phyloP scores from a whole-genome alignment of 2,113 vertebrate species.

The Pteruthius melanotis region DNA sequence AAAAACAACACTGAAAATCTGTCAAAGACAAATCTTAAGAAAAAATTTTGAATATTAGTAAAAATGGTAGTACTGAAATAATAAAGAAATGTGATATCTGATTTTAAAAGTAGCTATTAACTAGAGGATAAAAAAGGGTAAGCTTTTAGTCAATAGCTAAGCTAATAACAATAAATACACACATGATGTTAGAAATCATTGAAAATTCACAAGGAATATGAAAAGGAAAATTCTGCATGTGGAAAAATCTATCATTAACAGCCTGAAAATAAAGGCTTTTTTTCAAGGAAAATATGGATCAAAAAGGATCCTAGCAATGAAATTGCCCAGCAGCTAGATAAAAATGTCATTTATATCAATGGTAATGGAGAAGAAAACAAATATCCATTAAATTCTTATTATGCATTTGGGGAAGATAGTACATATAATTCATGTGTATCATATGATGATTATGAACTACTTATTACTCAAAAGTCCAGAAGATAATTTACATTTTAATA shows the following conservation, averaged over 20 bases:
- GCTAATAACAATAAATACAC: background rate
- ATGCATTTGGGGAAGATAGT: background rate
- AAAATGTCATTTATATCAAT: background rate
- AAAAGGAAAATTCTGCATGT: background rate
- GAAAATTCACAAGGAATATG: background rate
- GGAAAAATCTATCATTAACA: background rate
- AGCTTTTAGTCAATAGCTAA: background rate
- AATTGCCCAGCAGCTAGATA: background rate
- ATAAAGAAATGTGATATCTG: background rate
- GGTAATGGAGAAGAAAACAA: background rate
- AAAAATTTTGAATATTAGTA: background rate
- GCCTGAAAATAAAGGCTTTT: background rate
- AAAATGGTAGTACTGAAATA: background rate
- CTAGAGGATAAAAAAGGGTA: background rate
- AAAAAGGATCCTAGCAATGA: background rate
- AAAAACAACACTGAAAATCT: background rate
- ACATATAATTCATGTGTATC: background rate
- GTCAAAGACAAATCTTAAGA: background rate
- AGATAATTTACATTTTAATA: background rate
- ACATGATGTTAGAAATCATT: background rate
- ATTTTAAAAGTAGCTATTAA: background rate
- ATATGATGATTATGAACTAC: background rate
- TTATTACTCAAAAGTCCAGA: background rate
- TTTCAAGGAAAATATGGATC: background rate
- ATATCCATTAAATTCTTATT: background rate